Evolutionary conservation across 2,888 invertebrate genomes (phyloP).

Genomic region (Oxycera nigricornis): DNA sequence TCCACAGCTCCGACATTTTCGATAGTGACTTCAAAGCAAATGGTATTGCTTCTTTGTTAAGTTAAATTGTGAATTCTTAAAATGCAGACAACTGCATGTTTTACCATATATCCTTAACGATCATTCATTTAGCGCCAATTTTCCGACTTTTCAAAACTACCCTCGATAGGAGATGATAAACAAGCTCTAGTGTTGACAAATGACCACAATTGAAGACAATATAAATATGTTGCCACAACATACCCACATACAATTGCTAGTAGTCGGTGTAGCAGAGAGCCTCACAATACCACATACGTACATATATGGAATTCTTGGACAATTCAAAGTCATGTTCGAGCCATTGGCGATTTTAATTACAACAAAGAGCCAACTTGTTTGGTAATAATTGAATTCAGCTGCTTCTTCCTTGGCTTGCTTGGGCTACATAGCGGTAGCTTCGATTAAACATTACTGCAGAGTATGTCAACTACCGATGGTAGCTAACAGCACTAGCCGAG

Average conservation of each 20-base stretch:
- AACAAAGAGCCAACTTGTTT: constrained; percentile 13
- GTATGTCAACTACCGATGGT: constrained; percentile 1
- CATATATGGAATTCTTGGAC: constrained; percentile 4
- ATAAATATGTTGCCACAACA: background rate
- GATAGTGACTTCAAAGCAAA: too few species aligned
- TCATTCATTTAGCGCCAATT: too few species aligned
- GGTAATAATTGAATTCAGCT: constrained; percentile 26
- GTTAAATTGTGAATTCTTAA: too few species aligned
- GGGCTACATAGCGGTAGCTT: background rate
- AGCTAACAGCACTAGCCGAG: too few species aligned
- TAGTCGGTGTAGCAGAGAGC: background rate
- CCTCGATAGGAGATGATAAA: too few species aligned
- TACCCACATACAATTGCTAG: background rate
- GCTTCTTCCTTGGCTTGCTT: background rate
- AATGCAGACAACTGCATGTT: too few species aligned
- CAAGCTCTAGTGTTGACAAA: too few species aligned
- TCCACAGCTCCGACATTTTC: too few species aligned
- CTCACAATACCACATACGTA: background rate
- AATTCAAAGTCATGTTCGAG: constrained; percentile 3
- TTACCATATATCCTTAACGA: too few species aligned
- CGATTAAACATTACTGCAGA: background rate
- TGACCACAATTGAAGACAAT: background rate
- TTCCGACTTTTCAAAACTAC: too few species aligned
- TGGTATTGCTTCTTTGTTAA: too few species aligned
- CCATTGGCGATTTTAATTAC: constrained; percentile 24